Evolutionary conservation across 2,888 invertebrate genomes (phyloP).

Genomic region (Cheiracanthium punctorium): DNA sequence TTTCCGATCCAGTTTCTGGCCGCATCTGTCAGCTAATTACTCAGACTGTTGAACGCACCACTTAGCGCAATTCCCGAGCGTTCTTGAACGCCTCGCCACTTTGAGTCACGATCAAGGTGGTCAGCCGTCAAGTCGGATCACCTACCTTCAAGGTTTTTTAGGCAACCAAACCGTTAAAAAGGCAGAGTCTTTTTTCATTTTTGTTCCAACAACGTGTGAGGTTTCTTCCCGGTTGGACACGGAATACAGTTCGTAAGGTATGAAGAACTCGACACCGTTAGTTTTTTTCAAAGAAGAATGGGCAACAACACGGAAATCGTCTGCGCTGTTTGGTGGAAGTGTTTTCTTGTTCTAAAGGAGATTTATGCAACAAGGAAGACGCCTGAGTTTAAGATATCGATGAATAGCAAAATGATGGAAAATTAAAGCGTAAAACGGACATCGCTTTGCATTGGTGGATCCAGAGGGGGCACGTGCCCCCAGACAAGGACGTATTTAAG

Average conservation of each 20-base stretch:
- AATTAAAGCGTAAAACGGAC: too few species aligned
- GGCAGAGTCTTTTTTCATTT: neutral
- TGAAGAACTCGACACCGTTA: neutral
- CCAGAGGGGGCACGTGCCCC: too few species aligned
- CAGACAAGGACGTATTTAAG: too few species aligned
- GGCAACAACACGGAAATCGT: neutral
- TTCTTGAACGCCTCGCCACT: slow-evolving; percentile 59
- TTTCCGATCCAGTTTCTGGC: slow-evolving; percentile 30
- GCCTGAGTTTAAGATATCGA: too few species aligned
- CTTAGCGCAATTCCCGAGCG: slow-evolving; percentile 53
- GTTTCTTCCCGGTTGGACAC: slow-evolving; percentile 5
- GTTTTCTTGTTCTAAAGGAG: neutral
- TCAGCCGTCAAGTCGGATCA: slow-evolving; percentile 49
- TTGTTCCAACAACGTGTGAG: slow-evolving; percentile 4
- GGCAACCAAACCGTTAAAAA: slow-evolving; percentile 16
- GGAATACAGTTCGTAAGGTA: neutral
- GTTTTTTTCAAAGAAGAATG: neutral
- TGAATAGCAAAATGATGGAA: too few species aligned
- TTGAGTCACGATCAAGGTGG: slow-evolving; percentile 29
- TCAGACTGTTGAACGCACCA: slow-evolving; percentile 57
- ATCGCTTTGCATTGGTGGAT: too few species aligned
- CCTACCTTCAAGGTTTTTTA: slow-evolving; percentile 31
- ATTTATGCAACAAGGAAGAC: neutral
- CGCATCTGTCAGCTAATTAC: slow-evolving; percentile 62
- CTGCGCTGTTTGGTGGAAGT: neutral